Base-by-base conservation (phyloP, 2,888 invertebrate species). In the Dusona sp. region DNA sequence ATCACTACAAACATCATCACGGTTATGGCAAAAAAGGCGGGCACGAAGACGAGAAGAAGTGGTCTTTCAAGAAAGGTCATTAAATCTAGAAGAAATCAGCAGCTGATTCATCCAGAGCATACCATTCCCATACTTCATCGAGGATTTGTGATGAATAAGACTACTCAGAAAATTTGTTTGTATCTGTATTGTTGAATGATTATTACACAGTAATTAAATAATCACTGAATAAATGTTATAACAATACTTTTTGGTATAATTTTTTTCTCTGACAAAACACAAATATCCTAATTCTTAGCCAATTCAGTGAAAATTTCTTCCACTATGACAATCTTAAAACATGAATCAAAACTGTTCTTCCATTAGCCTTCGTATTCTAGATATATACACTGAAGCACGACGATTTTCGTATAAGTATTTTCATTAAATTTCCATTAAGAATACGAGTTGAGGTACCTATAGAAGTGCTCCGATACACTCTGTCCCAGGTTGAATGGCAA, bases 1-100 rank as follows among this genome's bases (percentile, higher is more conserved):
- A 96, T 87, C 97, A 98, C 91, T 96, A 97, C 93, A 95, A 96
- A 48, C 97, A 97, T 93, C 96, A 97, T 88, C 96, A 96, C 91
- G 96, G 97, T 90, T 96, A 97, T 90, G 97, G 96, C 88, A 97
- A 98, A 95, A 98, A 98, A 93, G 97, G 97, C 16, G 97, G 97
- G 67, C 96, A 97, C 91, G 96, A 97, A 86, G 97, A 97, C 89
- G 97, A 97, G 94, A 97, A 97, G 94, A 96, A 97, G 93, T 97
- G 97, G 96, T 97, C 97, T 86, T 96, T 96, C 92, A 95, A 95
- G 88, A 95, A 95, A 89, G 95, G 95, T 4, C 94, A 94, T 87
- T 92, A 88, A 84, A 89, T 65, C 78, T 9, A 9, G 4, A 38
- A 68, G 88, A 87, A 90, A 88, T 87, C 88, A 89, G 87, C 88